Base-by-base conservation (phyloP, 2,113 vertebrate species). In the Mesitornis unicolor region DNA sequence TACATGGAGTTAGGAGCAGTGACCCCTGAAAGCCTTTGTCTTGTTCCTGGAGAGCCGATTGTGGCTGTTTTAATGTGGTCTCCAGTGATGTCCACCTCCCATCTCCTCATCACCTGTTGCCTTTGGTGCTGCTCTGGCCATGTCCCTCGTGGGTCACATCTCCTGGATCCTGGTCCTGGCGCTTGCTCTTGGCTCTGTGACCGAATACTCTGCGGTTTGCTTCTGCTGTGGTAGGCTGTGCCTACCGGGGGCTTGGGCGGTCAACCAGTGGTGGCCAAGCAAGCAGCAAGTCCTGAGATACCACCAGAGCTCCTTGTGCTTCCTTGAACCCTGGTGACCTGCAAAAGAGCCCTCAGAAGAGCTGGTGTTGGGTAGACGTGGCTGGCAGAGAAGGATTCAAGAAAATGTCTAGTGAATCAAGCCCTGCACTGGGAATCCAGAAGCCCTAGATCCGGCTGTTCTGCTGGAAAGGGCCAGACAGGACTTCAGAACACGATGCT, bases 401-500 rank as follows among this genome's bases (percentile, higher is more conserved):
- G 18, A 10, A 18, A 16, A 28, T 0, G 3, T 82, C 45, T 43
- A 8, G 21, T 25, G 45, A 22, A 19, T 82, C 45, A 16, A 82
- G 68, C 29, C 25, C 29, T 31, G 42, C 2, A 0, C 21, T 78
- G 38, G 48, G 57, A 61, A 70, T 54, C 48, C 9, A 21, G 45
- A 28, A 68, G 36, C 20, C 22, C 36, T 68, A 33, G 68, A 59
- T 51, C 50, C n/a, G n/a, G 22, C 15, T 36, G 33, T 78, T 71
- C 18, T n/a, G 11, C 40, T n/a, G 82, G 40, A 56, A 36, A 67
- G 26, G 33, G 43, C 21, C 53, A 68, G 43, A 43, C 45, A 60
- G 69, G 35, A 40, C 21, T 9, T 16, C 0, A 26, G 40, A 22
- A 19, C 2, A 0, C 0, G 18, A 4, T 42, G 8, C 21, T 0